These are phyloP conservation scores for Drosophila gaucha DNA, from an alignment of 2,888 invertebrate genomes.

Conservation along the genomic window DNA sequence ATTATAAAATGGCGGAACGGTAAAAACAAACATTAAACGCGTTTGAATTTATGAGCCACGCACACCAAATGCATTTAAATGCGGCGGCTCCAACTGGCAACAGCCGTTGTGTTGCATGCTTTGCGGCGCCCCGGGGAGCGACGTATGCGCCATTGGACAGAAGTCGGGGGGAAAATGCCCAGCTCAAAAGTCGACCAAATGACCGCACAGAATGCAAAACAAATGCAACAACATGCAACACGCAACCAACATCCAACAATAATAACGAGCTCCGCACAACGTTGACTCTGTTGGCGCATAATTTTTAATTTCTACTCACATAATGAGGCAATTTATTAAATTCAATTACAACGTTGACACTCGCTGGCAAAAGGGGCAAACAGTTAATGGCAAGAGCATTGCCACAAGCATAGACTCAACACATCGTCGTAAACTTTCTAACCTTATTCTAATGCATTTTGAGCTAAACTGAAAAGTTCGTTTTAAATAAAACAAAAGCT, in stretches of 20 bases:
- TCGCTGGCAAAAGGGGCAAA: slow-evolving; percentile 45
- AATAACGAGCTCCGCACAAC: slow-evolving; percentile 36
- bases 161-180: slow-evolving; percentile 9
- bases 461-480: slow-evolving; percentile 1
- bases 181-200: slow-evolving; percentile 60
- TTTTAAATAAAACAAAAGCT: not conserved
- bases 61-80: slow-evolving; percentile 79
- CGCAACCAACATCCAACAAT: slow-evolving; percentile 35
- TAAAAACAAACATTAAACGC: slow-evolving; percentile 75
- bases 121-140: slow-evolving; percentile 37
- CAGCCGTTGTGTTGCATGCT: slow-evolving; percentile 45
- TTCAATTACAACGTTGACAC: slow-evolving; percentile 85
- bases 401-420: not conserved
- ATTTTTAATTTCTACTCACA: slow-evolving; percentile 75
- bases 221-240: slow-evolving; percentile 51
- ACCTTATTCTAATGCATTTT: not conserved
- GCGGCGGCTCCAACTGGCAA: slow-evolving; percentile 45
- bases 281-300: slow-evolving; percentile 55
- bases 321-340: slow-evolving; percentile 85
- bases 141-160: no score
- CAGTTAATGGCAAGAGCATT: slow-evolving; percentile 12
- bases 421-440: no score
- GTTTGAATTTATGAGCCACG: slow-evolving; percentile 72
- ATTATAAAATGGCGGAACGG: slow-evolving; percentile 53
- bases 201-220: slow-evolving; percentile 74